Evolutionary conservation across 1,140 invertebrate species (phyloP).

Genomic region (Reticulitermes speratus): DNA sequence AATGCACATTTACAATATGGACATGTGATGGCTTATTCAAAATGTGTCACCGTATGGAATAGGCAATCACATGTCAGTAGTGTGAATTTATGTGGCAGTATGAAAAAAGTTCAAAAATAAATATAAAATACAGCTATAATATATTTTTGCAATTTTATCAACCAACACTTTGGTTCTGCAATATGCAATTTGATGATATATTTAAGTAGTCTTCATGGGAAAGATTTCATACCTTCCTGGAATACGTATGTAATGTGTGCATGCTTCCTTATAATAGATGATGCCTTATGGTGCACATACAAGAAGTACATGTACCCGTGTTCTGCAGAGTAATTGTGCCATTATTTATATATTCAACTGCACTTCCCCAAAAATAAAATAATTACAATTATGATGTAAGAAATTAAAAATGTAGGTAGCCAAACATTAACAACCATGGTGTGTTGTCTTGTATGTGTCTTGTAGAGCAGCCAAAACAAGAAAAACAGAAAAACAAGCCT

Average conservation of each 20-base stretch:
- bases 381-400: conserved; percentile 26
- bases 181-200: neutral
- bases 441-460: conserved; percentile 30
- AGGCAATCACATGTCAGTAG: neutral
- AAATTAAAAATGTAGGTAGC: conserved; percentile 28
- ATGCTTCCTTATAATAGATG: neutral
- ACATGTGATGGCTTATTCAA: no score
- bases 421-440: conserved; percentile 29
- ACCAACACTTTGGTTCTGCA: neutral
- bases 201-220: neutral
- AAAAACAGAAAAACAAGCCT: conserved; percentile 27
- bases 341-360: conserved; percentile 30
- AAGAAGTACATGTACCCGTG: neutral
- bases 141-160: neutral
- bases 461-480: conserved; percentile 28
- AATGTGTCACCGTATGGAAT: no score
- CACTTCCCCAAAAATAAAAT: conserved; percentile 21
- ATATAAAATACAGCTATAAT: neutral
- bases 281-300: neutral
- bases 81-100: neutral
- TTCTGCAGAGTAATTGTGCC: neutral
- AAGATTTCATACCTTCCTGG: neutral
- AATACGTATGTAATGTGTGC: neutral
- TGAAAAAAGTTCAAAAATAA: neutral
- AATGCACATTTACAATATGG: no score